These are phyloP conservation scores for Bolborhynchus lineola DNA, from an alignment of 2,113 vertebrate genomes.

Conservation along the genomic window DNA sequence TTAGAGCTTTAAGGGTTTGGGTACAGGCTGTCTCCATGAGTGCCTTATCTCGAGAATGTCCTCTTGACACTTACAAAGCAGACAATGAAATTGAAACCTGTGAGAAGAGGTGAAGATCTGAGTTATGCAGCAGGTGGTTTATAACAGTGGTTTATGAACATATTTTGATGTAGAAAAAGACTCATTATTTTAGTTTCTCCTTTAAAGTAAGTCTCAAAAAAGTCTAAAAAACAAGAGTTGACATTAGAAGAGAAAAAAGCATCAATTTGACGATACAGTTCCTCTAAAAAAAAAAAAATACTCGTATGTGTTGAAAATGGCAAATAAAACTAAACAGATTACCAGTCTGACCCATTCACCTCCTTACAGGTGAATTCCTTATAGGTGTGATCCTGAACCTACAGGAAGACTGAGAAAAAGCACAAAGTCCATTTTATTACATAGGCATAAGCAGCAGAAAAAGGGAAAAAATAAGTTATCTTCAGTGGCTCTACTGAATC, in stretches of 20 bases:
- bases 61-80: rapidly evolving
- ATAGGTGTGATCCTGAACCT: background rate
- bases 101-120: background rate
- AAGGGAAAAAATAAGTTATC: background rate
- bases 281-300: background rate
- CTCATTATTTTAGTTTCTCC: background rate
- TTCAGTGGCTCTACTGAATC: background rate
- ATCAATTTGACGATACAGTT: background rate
- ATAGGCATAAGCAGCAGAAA: background rate
- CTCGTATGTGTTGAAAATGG: background rate
- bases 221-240: background rate
- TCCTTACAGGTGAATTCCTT: background rate
- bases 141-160: background rate
- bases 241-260: background rate
- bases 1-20: background rate
- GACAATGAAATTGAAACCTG: background rate
- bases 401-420: background rate
- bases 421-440: background rate
- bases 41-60: background rate
- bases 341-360: background rate
- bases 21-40: background rate
- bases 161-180: background rate
- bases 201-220: background rate
- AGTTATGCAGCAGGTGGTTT: background rate
- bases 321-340: background rate